Conservation (phyloP, 2,797 vertebrate species). For the Philypnodon macrostomus region DNA sequence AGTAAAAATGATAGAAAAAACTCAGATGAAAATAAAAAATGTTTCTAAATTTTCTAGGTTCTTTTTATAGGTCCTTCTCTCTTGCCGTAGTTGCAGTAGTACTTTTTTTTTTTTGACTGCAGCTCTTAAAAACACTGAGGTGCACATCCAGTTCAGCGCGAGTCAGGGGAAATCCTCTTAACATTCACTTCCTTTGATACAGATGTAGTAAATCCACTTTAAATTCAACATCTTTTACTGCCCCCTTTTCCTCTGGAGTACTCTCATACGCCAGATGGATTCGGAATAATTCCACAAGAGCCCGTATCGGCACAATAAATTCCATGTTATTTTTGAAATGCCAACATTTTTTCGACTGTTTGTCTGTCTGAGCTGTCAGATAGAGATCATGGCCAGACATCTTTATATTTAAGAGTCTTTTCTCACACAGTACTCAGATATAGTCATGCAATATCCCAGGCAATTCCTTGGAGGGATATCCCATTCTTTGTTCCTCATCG, state of each 20-base stretch:
- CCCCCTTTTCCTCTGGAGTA: slow-evolving; percentile 23
- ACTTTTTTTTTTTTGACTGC: slow-evolving; percentile 48
- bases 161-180: slow-evolving; percentile 57
- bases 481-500: slow-evolving; percentile 35
- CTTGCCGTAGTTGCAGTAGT: slow-evolving; percentile 57
- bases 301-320: slow-evolving; percentile 28
- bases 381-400: slow-evolving; percentile 53
- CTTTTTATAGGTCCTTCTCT: slow-evolving; percentile 47
- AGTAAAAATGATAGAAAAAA: slow-evolving; percentile 13
- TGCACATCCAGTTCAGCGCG: slow-evolving; percentile 46
- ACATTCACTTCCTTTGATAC: slow-evolving; percentile 46
- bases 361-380: slow-evolving; percentile 42
- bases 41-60: slow-evolving; percentile 52
- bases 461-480: slow-evolving; percentile 31
- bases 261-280: slow-evolving; percentile 23
- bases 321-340: slow-evolving; percentile 39
- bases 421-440: slow-evolving; percentile 59
- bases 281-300: slow-evolving; percentile 43
- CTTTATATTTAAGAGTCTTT: slow-evolving; percentile 40
- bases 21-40: slow-evolving; percentile 63
- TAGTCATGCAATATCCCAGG: slow-evolving; percentile 70
- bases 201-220: slow-evolving; percentile 53
- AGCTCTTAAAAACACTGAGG: slow-evolving; percentile 61
- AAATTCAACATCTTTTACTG: slow-evolving; percentile 36
- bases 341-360: slow-evolving; percentile 49